Conservation (phyloP, 2,888 invertebrate species). For the Abrostola triplasia region DNA sequence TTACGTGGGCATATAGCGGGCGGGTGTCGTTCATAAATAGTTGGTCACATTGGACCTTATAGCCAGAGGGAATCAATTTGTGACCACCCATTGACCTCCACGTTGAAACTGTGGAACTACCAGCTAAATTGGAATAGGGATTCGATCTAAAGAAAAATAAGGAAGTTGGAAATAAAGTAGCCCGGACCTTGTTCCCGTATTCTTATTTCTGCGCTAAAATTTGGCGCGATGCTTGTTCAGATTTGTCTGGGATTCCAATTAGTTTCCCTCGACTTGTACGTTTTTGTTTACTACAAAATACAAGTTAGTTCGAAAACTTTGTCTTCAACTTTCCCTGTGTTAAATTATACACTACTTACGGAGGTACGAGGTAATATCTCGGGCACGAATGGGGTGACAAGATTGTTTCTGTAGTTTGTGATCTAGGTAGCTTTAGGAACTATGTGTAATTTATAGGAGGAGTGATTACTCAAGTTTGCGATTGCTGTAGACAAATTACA, state of each 20-base stretch:
- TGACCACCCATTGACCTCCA: slow-evolving; percentile 51
- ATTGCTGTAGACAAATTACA: no score
- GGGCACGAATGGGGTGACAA: slow-evolving; percentile 1
- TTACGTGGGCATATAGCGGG: slow-evolving; percentile 5
- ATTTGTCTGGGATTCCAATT: slow-evolving; percentile 37
- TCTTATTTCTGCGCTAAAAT: slow-evolving; percentile 48
- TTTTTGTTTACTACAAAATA: slow-evolving; percentile 28
- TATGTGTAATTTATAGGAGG: not conserved
- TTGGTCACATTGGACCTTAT: slow-evolving; percentile 12
- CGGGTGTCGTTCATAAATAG: slow-evolving; percentile 13
- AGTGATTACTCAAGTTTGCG: no score
- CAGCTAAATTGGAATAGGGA: slow-evolving; percentile 52
- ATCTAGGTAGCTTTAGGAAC: not conserved
- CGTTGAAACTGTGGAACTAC: slow-evolving; percentile 40
- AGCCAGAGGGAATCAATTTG: slow-evolving; percentile 50
- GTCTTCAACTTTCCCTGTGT: not conserved
- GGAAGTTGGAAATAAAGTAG: slow-evolving; percentile 40
- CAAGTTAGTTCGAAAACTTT: slow-evolving; percentile 11
- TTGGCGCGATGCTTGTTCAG: slow-evolving; percentile 41
- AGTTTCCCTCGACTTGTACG: slow-evolving; percentile 29
- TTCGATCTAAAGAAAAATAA: slow-evolving; percentile 58
- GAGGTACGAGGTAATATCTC: not conserved
- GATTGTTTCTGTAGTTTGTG: not conserved
- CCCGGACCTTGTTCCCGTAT: slow-evolving; percentile 35
- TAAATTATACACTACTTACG: not conserved